Evolutionary conservation across 2,113 vertebrate genomes (phyloP).

Genomic region (Sciurus niger): DNA sequence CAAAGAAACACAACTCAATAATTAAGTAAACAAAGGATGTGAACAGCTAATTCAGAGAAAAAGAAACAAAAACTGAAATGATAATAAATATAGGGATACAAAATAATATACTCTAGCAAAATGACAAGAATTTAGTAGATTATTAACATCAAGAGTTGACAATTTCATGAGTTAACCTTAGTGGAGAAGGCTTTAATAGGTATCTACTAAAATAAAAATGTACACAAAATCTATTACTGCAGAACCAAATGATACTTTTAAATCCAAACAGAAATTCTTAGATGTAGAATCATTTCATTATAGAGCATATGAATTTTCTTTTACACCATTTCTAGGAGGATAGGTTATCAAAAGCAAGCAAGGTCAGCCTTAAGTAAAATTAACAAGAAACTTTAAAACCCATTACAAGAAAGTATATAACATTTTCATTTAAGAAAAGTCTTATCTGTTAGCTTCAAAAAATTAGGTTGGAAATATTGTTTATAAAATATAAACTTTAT

Average conservation of each 20-base stretch:
- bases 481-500: conserved; percentile 20
- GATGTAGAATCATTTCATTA: neutral
- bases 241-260: neutral
- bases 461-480: neutral
- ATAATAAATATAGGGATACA: too few relatives aligned
- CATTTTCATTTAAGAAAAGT: conserved; percentile 24
- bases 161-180: too few relatives aligned
- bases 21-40: too few relatives aligned
- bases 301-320: neutral
- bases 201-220: neutral
- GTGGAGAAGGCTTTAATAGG: too few relatives aligned
- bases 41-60: too few relatives aligned
- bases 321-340: neutral
- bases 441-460: neutral
- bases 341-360: conserved; percentile 17
- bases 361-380: neutral
- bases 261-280: conserved; percentile 18
- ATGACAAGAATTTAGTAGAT: too few relatives aligned
- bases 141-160: too few relatives aligned
- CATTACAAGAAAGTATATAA: neutral
- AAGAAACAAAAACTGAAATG: too few relatives aligned
- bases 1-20: too few relatives aligned
- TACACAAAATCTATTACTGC: neutral
- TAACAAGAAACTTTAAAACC: neutral
- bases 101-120: too few relatives aligned